phyloP scores from a whole-genome alignment of 2,888 invertebrate genomes.

The Loripinus fragilis region DNA sequence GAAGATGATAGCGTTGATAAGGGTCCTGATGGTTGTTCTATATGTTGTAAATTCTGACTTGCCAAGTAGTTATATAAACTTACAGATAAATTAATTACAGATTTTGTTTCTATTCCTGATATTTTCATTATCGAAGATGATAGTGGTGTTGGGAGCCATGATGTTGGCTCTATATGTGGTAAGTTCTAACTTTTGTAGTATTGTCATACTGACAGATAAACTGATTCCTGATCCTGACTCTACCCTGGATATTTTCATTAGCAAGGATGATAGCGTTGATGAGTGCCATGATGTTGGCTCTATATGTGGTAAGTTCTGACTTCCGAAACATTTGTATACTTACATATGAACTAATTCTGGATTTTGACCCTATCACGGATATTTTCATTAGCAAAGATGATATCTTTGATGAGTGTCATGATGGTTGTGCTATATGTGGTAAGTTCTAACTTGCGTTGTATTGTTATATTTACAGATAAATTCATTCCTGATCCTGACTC shows the following conservation, averaged over 20 bases:
- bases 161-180: conserved; percentile 95
- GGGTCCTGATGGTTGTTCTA: conserved; percentile 94
- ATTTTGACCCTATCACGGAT: conserved; percentile 94
- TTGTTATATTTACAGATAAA: conserved; percentile 91
- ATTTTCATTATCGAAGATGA: conserved; percentile 95
- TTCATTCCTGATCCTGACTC: conserved; percentile 95
- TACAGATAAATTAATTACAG: conserved; percentile 97
- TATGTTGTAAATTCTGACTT: conserved; percentile 91
- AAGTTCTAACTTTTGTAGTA: conserved; percentile 88
- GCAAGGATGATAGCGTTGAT: conserved; percentile 98
- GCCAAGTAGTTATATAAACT: conserved; percentile 87
- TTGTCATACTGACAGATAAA: conserved; percentile 91
- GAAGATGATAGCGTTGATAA: conserved; percentile 98
- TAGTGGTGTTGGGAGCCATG: conserved; percentile 96
- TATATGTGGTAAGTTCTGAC: conserved; percentile 91
- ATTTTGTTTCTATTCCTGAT: conserved; percentile 94
- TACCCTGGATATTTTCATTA: conserved; percentile 92
- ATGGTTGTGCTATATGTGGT: conserved; percentile 95
- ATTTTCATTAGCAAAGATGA: conserved; percentile 95
- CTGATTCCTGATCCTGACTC: conserved; percentile 95
- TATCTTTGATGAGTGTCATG: conserved; percentile 96
- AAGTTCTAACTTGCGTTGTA: conserved; percentile 87
- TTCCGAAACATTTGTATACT: conserved; percentile 88
- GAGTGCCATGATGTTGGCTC: conserved; percentile 95
- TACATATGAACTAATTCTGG: conserved; percentile 97